These are phyloP conservation scores for Drymodes brunneopygia DNA, from an alignment of 2,113 vertebrate genomes.

Conservation along the genomic window DNA sequence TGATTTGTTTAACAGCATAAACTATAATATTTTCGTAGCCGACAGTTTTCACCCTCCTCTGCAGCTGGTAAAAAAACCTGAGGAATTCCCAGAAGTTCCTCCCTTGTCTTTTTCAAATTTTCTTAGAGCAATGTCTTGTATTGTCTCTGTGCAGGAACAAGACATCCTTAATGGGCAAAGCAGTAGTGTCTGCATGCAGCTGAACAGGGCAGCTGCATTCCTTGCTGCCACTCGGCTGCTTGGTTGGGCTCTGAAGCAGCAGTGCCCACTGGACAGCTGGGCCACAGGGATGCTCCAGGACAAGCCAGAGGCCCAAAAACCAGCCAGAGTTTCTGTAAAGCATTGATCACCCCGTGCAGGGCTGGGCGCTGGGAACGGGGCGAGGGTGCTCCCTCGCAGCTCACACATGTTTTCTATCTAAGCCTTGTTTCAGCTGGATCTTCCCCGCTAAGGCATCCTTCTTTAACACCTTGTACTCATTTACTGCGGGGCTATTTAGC, in stretches of 20 bases:
- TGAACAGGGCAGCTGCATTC: neutral
- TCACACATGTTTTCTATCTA: neutral
- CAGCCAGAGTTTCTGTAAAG: neutral
- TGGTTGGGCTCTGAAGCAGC: neutral
- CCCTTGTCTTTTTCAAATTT: neutral
- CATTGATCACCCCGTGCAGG: neutral
- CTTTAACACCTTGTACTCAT: constrained; percentile 50
- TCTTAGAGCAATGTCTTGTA: neutral
- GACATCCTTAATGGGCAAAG: neutral
- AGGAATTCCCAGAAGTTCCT: neutral
- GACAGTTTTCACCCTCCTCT: constrained; percentile 14
- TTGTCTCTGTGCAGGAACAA: neutral
- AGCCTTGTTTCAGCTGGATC: constrained; percentile 18
- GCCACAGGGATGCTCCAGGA: neutral
- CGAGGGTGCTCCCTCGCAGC: neutral
- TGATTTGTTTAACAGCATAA: constrained; percentile 15
- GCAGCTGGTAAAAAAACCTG: neutral
- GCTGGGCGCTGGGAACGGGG: neutral
- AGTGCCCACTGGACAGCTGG: neutral
- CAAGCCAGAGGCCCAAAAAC: neutral
- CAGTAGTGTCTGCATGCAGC: neutral
- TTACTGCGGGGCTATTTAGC: neutral
- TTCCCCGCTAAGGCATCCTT: neutral
- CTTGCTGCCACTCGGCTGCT: neutral
- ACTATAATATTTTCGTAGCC: neutral